Evolutionary conservation across 2,113 vertebrate genomes (phyloP), one percentile per base, ranked within the genome.

Genomic region (Entelurus aequoreus): DNA sequence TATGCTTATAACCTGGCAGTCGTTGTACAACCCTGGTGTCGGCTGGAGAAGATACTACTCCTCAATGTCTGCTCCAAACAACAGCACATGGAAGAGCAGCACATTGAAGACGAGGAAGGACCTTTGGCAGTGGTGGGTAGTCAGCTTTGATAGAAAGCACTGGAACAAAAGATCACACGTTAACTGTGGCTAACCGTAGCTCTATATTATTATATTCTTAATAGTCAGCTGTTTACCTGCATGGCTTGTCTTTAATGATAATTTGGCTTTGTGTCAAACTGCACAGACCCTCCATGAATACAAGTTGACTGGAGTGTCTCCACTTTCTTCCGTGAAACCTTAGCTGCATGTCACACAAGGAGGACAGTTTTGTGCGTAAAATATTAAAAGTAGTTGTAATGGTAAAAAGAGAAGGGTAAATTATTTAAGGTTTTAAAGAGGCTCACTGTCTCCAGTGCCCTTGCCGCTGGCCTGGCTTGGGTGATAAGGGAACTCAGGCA

Each of bases 61-160:
- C 10, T 96, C 84, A 21, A 98, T 87, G 73, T 98, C 94, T 0
- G 92, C 92, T 6, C 95, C 95, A 1, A 97, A 98, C 50, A 98
- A 77, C 88, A 98, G 78, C 37, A 85, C 57, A 1, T 97, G 94
- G 86, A 97, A 95, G 7, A 97, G 92, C 21, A 94, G 21, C 54
- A 95, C 54, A 0, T 94, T 96, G 71, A 93, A 97, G 56, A 98
- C 83, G 35, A 98, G 87, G 84, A 98, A 98, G 59, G 94, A 95
- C 93, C 93, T 19, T 19, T 19, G 19, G 19, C 19, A 95, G 84
- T 95, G 94, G 72, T 95, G 93, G 49, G 93, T 96, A 12, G 89
- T 90, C 56, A 97, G 86, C 71, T 91, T 91, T 83, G 92, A 94
- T 75, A 90, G 83, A 0, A 66, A 87, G 73, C 89, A 81, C 95